Conservation (phyloP, 92 coral and sea anemone genomes). For the Phenganax subtilis region DNA sequence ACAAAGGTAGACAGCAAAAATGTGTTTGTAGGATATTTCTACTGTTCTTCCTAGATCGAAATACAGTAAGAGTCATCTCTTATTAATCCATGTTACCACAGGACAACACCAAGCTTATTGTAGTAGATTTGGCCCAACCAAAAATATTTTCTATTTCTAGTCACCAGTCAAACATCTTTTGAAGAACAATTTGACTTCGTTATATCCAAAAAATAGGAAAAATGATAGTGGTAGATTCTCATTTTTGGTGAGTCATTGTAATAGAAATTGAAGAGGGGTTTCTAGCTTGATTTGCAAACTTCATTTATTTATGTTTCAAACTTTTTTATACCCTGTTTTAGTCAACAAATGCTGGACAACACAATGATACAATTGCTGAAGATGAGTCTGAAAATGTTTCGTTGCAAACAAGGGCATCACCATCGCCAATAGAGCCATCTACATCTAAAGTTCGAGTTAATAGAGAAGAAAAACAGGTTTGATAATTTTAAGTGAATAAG, state of each 20-base stretch:
- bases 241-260: conserved; percentile 59
- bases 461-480: conserved; percentile 33
- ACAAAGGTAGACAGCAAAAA: conserved; percentile 4
- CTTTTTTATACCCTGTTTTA: background rate
- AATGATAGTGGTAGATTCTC: conserved; percentile 57
- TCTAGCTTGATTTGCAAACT: no score
- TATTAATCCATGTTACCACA: background rate
- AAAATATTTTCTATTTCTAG: conserved; percentile 38
- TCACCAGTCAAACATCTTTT: conserved; percentile 86
- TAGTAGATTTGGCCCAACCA: background rate
- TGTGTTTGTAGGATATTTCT: background rate
- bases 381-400: background rate
- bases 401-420: background rate
- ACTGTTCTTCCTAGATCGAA: no score
- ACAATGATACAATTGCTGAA: background rate
- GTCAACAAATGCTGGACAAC: conserved; percentile 25
- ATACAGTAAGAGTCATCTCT: no score
- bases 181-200: conserved; percentile 78
- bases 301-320: background rate
- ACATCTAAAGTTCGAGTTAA: conserved; percentile 30
- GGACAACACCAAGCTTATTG: background rate
- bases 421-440: conserved; percentile 17
- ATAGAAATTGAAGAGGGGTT: no score
- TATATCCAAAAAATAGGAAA: conserved; percentile 74
- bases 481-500: no score